Base-by-base conservation (phyloP, 2,113 vertebrate species). In the Motacilla alba region DNA sequence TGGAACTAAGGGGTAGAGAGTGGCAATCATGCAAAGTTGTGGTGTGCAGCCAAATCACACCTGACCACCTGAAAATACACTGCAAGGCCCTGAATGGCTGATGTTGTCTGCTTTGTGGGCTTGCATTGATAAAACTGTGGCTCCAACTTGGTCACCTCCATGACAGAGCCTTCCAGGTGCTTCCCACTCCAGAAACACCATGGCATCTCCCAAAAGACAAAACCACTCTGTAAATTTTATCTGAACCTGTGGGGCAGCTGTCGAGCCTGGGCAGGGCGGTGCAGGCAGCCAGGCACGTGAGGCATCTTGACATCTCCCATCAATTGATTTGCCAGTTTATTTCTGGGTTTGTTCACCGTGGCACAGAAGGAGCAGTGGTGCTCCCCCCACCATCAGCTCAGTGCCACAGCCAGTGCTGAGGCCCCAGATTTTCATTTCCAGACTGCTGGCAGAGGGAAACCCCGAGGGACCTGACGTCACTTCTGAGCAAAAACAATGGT, bases 241-340 rank as follows among this genome's bases (percentile, higher is more conserved):
- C 46, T 66, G 58, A 88, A 49, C 14, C 26, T 3, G 1, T 0
- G 0, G 44, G 23, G 33, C 9, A 26, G 59, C 74, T 52, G 41
- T 60, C 0, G 0, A 72, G 69, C 19, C 41, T 6, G 1, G 68
- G 55, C 30, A 60, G 60, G 23, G 19, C 0, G 0, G 16, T 7
- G n/a, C 78, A 44, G 49, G 72, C 64, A 64, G 64, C 22, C 39
- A 85, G 47, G 23, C 2, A 0, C 7, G 14, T 23, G 0, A 83
- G 43, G 68, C 64, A 55, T 43, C 44, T 86, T 0, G 0, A 31
- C 64, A 37, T 17, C 20, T 20, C 24, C 13, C 24, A 33, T 19
- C 19, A 10, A 43, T 2, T 49, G 22, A 56, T 70, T 77, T 50
- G 22, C 43, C 72, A 70, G 56, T 70, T 35, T 60, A 60, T 77